Evolutionary conservation across 2,113 vertebrate genomes (phyloP), one percentile per base, ranked within the genome.

Genomic region (Coregonus clupeaformis): DNA sequence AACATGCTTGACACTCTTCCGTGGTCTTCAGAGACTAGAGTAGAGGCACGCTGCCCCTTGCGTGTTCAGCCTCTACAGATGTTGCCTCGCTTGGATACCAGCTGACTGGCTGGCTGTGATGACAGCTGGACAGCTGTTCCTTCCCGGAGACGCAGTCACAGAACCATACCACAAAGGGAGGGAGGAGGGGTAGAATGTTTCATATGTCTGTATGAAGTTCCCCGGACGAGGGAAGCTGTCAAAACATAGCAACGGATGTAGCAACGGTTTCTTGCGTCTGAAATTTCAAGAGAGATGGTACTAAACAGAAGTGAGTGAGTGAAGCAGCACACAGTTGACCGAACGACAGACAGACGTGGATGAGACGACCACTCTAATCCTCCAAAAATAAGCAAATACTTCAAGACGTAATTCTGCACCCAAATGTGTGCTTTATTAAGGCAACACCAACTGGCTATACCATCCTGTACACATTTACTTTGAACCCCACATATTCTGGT

Each of bases 71-170:
- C 81, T 92, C 83, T 86, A 77, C 90, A 93, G 91, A 91, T 94
- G 92, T 91, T 94, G 87, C 88, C 86, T 90, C 72, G 75, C 88
- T 87, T 88, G 86, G 84, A 20, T 27, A 5, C 14, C 71, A 83
- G 71, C 87, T 90, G 90, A 91, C 87, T 91, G 87, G 86, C 89
- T 91, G 80, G 86, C 90, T 89, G 85, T 77, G 63, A 73, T 93
- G 92, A 93, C 93, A 94, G 92, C 91, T 93, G 93, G 93, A 90
- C 92, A 93, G 93, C 91, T 94, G 93, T 93, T 93, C 76, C 82
- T 93, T 93, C 78, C 82, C 88, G 87, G 87, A 90, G 89, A 89
- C 79, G 86, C 83, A 89, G 85, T 81, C 87, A 91, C 81, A 83
- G 91, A 91, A 89, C 89, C 89, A 90, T 91, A 83, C 74, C 83